A percentile compares a stretch with the other conserved stretches of the same genome.
Evolutionary conservation across 1,140 invertebrate species (phyloP).

Genomic region (Triops cancriformis): DNA sequence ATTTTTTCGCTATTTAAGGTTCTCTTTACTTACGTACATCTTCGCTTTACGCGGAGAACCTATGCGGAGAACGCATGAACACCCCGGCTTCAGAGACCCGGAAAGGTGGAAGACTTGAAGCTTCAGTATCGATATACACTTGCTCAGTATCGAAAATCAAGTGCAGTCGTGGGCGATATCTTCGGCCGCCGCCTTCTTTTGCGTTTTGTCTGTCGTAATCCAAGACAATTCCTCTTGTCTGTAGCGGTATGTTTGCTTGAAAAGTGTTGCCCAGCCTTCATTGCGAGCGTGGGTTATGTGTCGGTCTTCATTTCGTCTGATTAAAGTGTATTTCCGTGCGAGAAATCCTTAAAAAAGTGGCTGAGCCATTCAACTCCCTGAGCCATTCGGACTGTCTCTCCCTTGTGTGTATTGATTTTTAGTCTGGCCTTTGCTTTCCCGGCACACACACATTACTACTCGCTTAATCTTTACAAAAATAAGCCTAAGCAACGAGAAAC

Average conservation of each 20-base stretch:
- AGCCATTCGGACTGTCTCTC: background rate
- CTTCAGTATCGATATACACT: background rate
- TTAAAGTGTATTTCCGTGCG: background rate
- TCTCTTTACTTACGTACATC: too few relatives aligned
- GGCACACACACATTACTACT: background rate
- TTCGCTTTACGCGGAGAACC: too few relatives aligned
- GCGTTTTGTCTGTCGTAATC: background rate
- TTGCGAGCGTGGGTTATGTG: background rate
- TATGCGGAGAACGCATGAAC: too few relatives aligned
- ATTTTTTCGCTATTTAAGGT: too few relatives aligned
- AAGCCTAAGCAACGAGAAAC: background rate
- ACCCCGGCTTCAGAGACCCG: too few relatives aligned
- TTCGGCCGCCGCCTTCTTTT: constrained; percentile 6
- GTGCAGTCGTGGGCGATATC: constrained; percentile 11
- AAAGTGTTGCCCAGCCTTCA: background rate
- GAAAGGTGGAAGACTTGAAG: too few relatives aligned
- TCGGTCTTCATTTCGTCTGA: background rate
- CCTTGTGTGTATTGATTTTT: constrained; percentile 7
- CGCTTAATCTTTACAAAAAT: background rate
- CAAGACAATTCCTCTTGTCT: background rate
- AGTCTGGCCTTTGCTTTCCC: constrained; percentile 7
- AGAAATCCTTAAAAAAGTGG: background rate
- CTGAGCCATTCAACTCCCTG: background rate
- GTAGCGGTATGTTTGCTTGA: background rate
- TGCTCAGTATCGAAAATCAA: background rate